Conservation (phyloP, 2,113 vertebrate genomes). For the Gallinago jamesoni region DNA sequence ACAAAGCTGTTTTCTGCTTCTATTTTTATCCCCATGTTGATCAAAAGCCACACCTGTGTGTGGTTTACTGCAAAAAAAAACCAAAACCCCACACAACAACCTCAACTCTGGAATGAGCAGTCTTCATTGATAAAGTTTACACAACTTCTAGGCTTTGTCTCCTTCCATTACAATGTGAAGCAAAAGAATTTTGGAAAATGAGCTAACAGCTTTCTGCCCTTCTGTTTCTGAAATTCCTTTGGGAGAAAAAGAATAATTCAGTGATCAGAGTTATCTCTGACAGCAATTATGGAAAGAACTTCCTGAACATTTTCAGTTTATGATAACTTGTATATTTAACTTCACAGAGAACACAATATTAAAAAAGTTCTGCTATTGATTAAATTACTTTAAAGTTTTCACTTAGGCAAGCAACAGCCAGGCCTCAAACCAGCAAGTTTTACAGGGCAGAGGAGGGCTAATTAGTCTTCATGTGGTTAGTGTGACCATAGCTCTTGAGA, state of each 20-base stretch:
- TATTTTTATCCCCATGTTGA: neutral
- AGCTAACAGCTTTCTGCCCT: neutral
- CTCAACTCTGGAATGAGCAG: neutral
- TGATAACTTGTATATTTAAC: neutral
- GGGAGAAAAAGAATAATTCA: neutral
- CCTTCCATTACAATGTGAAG: neutral
- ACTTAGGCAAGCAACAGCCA: neutral
- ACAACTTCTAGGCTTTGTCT: neutral
- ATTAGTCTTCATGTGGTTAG: neutral
- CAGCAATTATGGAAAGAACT: neutral
- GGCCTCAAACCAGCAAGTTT: neutral
- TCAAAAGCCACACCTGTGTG: neutral
- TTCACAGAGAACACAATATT: neutral
- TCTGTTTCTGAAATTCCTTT: neutral
- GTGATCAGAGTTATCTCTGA: neutral
- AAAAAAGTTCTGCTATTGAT: neutral
- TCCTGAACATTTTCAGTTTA: neutral
- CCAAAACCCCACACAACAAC: neutral
- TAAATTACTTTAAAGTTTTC: neutral
- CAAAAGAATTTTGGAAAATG: neutral
- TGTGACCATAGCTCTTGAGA: neutral
- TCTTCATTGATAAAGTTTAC: neutral
- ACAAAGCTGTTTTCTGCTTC: neutral
- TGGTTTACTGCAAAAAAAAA: neutral
- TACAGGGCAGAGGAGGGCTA: neutral